phyloP scores from a whole-genome alignment of 2,113 vertebrate species.

The Equus przewalskii region DNA sequence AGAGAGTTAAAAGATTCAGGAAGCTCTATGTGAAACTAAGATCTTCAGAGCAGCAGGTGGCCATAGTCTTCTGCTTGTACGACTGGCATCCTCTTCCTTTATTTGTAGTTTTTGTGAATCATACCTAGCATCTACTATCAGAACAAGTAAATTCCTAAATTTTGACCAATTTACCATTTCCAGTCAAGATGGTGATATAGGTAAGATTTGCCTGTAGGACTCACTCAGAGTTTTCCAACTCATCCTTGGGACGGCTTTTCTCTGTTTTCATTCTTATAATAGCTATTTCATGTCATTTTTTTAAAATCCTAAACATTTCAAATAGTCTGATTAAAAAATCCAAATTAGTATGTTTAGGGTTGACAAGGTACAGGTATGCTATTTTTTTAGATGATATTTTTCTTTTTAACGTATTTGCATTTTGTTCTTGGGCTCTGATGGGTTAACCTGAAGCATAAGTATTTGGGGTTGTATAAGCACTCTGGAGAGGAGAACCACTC shows the following conservation, averaged over 20 bases:
- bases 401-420: not conserved
- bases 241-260: not conserved
- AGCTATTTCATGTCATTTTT: not conserved
- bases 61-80: not conserved
- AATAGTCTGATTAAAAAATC: not conserved
- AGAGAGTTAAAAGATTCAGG: not conserved
- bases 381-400: not conserved
- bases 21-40: not conserved
- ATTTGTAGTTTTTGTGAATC: not conserved
- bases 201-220: not conserved
- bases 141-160: not conserved
- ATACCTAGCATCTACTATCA: not conserved
- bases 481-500: not conserved
- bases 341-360: not conserved
- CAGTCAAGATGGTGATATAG: not conserved
- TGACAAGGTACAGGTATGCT: not conserved
- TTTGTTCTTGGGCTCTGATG: not conserved
- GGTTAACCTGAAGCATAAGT: not conserved
- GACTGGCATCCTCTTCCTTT: not conserved
- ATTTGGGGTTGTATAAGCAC: not conserved
- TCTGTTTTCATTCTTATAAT: not conserved
- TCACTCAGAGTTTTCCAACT: not conserved
- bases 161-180: not conserved
- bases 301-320: not conserved
- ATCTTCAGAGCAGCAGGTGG: not conserved